Evolutionary conservation across 2,888 invertebrate species (phyloP).

Genomic region (Pammene fasciana): DNA sequence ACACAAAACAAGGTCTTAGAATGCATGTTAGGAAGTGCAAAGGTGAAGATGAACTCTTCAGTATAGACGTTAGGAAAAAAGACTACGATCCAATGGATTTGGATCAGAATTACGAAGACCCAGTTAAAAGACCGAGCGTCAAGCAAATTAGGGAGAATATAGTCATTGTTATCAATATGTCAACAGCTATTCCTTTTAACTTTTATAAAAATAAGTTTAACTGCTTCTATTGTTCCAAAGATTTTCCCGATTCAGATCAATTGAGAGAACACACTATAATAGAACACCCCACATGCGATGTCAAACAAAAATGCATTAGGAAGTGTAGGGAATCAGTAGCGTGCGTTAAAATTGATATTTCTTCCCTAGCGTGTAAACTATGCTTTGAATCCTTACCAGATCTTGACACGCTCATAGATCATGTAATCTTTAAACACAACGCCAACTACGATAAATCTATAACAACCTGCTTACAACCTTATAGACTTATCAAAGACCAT

Average conservation of each 20-base stretch:
- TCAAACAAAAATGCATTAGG: slow-evolving; percentile 71
- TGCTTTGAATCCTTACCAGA: slow-evolving; percentile 70
- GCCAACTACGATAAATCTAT: slow-evolving; percentile 74
- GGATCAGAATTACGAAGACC: slow-evolving; percentile 64
- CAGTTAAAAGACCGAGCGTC: slow-evolving; percentile 66
- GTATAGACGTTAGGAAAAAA: slow-evolving; percentile 65
- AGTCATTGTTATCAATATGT: slow-evolving; percentile 74
- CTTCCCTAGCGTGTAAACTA: slow-evolving; percentile 70
- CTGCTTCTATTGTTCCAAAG: slow-evolving; percentile 77
- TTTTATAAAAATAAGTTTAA: slow-evolving; percentile 78
- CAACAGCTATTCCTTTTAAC: slow-evolving; percentile 77
- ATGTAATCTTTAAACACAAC: slow-evolving; percentile 69
- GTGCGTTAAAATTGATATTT: slow-evolving; percentile 76
- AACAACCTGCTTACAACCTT: slow-evolving; percentile 74
- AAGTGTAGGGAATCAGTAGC: slow-evolving; percentile 76
- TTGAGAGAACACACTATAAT: slow-evolving; percentile 72
- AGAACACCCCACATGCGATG: slow-evolving; percentile 71
- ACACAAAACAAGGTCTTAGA: slow-evolving; percentile 72
- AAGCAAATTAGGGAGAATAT: slow-evolving; percentile 76
- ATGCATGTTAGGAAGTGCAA: slow-evolving; percentile 75
- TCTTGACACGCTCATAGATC: slow-evolving; percentile 68
- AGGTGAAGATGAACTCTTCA: slow-evolving; percentile 58
- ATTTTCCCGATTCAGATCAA: slow-evolving; percentile 71
- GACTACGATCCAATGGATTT: slow-evolving; percentile 64
- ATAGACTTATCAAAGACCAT: slow-evolving; percentile 69